Base-by-base conservation (phyloP, 1,140 invertebrate genomes). In the Drosophila azteca region DNA sequence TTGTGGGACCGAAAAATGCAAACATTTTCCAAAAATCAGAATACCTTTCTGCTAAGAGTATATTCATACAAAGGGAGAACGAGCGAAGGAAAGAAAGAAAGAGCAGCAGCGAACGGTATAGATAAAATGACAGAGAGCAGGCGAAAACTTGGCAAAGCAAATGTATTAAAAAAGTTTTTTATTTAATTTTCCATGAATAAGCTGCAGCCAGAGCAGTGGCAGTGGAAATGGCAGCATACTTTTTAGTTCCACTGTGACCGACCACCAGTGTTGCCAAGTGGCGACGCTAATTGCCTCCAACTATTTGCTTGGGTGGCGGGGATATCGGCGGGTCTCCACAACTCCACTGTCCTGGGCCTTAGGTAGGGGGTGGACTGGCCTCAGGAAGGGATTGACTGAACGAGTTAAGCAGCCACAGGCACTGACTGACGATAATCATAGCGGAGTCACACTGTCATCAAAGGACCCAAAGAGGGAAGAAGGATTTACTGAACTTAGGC, bases 81-180 rank as follows among this genome's bases (percentile, higher is more conserved):
- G 17, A 20, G 1, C 17, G 26, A 43, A 11, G 9, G 13, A 43
- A 53, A 35, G n/a, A 35, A 54, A 13, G 29, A 35, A 58, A 49
- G 6, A 31, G 31, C 9, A 43, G 8, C 43, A 13, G 9, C 29
- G 17, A 20, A n/a, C 13, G 15, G 58, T 44, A 62, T 31, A 54
- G 46, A 51, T 50, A 52, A 39, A 54, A 67, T 29, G 29, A 54
- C 41, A 64, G 20, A 52, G 50, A 22, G 20, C 46, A 39, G 22
- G 60, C 48, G 41, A 41, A 48, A 59, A 66, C 61, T 57, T 45
- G 22, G 45, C 66, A 53, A 80, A 70, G 81, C 64, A 85, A 85
- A 85, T 79, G 81, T 85, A 80, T 84, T 84, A 84, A 87, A 87
- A 85, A 85, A 76, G 79, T 85, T 81, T 65, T 65, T 85, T 87